Conservation (phyloP, 2,888 invertebrate genomes). For the Drosophila seclusa region DNA sequence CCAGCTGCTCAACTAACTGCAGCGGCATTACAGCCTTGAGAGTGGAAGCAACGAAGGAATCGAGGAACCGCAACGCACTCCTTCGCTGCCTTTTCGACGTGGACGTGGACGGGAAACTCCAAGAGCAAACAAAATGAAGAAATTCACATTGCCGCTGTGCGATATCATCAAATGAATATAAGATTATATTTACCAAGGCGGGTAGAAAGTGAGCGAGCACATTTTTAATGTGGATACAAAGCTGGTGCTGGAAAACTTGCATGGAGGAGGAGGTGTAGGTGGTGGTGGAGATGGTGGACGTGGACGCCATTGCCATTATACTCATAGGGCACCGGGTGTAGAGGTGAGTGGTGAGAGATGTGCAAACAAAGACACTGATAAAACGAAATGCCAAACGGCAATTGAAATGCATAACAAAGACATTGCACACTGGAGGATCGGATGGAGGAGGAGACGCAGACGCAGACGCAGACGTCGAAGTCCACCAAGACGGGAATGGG, state of each 20-base stretch:
- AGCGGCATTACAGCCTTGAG: constrained; percentile 31
- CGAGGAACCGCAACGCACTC: constrained; percentile 32
- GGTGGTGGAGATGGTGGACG: not conserved
- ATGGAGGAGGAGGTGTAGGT: not conserved
- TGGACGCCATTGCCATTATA: constrained; percentile 42
- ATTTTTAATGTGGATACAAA: constrained; percentile 3
- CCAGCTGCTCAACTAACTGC: constrained; percentile 76
- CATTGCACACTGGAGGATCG: constrained; percentile 32
- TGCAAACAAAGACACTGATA: constrained; percentile 77
- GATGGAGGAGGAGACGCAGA: not conserved
- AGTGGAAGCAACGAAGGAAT: constrained; percentile 11
- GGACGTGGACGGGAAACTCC: constrained; percentile 34
- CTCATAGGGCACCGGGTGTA: constrained; percentile 20
- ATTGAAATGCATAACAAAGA: constrained; percentile 77
- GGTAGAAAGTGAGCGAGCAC: constrained; percentile 12
- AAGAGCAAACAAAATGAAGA: constrained; percentile 66
- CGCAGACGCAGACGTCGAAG: not conserved
- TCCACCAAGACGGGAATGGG: not conserved
- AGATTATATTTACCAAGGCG: constrained; percentile 71
- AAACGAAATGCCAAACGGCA: constrained; percentile 79
- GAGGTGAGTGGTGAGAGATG: constrained; percentile 56
- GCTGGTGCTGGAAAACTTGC: not conserved
- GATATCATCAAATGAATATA: constrained; percentile 78
- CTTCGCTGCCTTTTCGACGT: constrained; percentile 35
- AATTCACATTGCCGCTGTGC: constrained; percentile 49